These are phyloP conservation scores for Aphyosemion australe DNA, from an alignment of 2,113 vertebrate genomes.

Conservation along the genomic window DNA sequence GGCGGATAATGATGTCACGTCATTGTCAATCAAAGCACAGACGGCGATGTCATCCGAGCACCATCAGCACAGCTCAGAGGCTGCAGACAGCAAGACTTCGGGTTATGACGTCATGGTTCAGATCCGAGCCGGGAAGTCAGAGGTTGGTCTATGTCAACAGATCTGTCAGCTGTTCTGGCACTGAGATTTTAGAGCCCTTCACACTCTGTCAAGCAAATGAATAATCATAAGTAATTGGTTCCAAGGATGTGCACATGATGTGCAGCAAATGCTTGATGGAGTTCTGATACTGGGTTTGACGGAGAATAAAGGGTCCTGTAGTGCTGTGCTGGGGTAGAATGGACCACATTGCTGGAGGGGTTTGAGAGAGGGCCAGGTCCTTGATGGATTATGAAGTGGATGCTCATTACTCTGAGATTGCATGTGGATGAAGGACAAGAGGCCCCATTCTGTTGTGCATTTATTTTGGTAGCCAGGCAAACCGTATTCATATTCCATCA, in stretches of 20 bases:
- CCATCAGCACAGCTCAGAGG: slow-evolving; percentile 44
- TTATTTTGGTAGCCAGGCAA: slow-evolving; percentile 79
- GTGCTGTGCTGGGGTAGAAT: slow-evolving; percentile 65
- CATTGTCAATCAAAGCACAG: slow-evolving; percentile 19
- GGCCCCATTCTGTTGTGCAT: slow-evolving; percentile 79
- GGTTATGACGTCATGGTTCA: slow-evolving; percentile 90
- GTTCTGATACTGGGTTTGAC: slow-evolving; percentile 71
- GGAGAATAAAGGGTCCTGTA: slow-evolving; percentile 72
- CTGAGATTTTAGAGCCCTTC: slow-evolving; percentile 58
- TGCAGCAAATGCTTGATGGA: slow-evolving; percentile 63
- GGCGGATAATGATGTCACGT: slow-evolving; percentile 33
- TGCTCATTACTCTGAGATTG: slow-evolving; percentile 85
- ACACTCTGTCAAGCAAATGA: slow-evolving; percentile 64
- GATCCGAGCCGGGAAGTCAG: slow-evolving; percentile 94
- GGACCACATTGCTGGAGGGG: slow-evolving; percentile 76
- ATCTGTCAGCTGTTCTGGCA: slow-evolving; percentile 57
- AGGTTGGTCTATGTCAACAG: slow-evolving; percentile 81
- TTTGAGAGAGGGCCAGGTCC: slow-evolving; percentile 81
- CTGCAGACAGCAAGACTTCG: slow-evolving; percentile 67
- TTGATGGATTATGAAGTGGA: slow-evolving; percentile 84
- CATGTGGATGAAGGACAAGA: slow-evolving; percentile 82
- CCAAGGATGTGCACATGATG: slow-evolving; percentile 63
- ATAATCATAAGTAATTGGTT: slow-evolving; percentile 73
- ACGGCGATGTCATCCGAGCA: slow-evolving; percentile 16
- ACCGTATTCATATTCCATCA: slow-evolving; percentile 73